Evolutionary conservation across 2,888 invertebrate genomes (phyloP), one percentile per base, ranked within the genome.

Genomic region (Platycheirus albimanus): DNA sequence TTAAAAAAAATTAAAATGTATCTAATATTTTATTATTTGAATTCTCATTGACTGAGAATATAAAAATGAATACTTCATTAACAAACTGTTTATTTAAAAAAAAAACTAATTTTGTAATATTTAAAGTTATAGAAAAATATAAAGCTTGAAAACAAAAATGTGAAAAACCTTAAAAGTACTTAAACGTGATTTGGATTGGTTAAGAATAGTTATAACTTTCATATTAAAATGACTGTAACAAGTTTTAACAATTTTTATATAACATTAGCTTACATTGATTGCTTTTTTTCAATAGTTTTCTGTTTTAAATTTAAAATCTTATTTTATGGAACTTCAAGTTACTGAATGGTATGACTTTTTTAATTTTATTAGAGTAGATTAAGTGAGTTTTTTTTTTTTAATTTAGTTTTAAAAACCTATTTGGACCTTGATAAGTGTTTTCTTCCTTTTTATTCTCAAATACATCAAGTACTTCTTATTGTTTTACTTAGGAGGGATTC

Each of bases 401-500:
- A 6, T n/a, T 2, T 36, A 13, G 17, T 38, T 63, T 49, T 41
- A 71, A 83, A 67, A 69, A 74, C 38, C 63, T 72, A 64, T 74
- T 83, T 83, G 83, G 83, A 83, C 83, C 83, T 78, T 78, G 52
- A 69, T 41, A 51, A 36, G 61, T 64, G n/a, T 28, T 58, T 38
- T 45, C 49, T 67, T 24, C 17, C 51, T 33, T 47, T 45, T 19
- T 38, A n/a, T 49, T 58, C 28, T 28, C 17, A 66, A 11, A 52
- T 67, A 28, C 28, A 17, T 49, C 36, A 33, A 51, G 5, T 47
- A 20, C 51, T 63, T 69, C 5, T 78, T 84, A 79, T 84, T 79
- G 70, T 84, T 75, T 79, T 66, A 51, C 13, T 63, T 70, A 75
- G 84, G 79, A 79, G 84, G 84, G 79, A 79, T 75, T 84, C 79